Base-by-base conservation (phyloP, 2,113 vertebrate species). In the Telmatochromis brichardi region DNA sequence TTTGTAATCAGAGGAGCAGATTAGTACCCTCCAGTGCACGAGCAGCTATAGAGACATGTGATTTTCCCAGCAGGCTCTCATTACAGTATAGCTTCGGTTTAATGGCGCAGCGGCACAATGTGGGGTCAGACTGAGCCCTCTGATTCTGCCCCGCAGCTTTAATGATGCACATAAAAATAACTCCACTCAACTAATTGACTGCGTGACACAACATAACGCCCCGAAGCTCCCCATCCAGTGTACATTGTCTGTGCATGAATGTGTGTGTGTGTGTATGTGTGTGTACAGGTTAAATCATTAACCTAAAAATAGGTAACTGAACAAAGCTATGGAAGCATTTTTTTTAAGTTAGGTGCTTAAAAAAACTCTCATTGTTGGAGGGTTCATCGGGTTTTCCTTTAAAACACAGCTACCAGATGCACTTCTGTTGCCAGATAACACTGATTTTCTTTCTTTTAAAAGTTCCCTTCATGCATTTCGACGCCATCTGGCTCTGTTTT, bases 41-140 rank as follows among this genome's bases (percentile, higher is more conserved):
- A 93, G 93, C 90, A 91, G 94, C 92, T 85, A 88, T 90, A 65
- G 83, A 96, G 92, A 92, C 92, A 50, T 96, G 94, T 96, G 60
- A 96, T 96, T 96, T 96, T 93, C 95, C 87, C 94, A 95, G 93
- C 93, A 92, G 92, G 93, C 92, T 95, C 89, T 96, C 93, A 96
- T 96, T 96, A 95, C 84, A 87, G 90, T 81, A 73, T 88, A 90
- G 86, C 91, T 89, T 92, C n/a, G 54, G 87, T 95, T 93, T 93
- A 94, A 90, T 90, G 90, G 93, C 86, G 33, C 87, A 81, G 82
- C 54, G 26, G 90, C 90, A 83, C 94, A 89, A 90, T 89, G 47
- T 90, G 94, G 90, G 92, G 92, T 93, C 92, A 92, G 78, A 79
- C 91, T 50, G 65, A 88, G 85, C 89, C 91, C 93, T 94, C 90